Percentiles rank a stretch among this genome's conserved stretches.
Evolutionary conservation across 2,113 vertebrate species (phyloP).

Genomic region (Plotosus lineatus): DNA sequence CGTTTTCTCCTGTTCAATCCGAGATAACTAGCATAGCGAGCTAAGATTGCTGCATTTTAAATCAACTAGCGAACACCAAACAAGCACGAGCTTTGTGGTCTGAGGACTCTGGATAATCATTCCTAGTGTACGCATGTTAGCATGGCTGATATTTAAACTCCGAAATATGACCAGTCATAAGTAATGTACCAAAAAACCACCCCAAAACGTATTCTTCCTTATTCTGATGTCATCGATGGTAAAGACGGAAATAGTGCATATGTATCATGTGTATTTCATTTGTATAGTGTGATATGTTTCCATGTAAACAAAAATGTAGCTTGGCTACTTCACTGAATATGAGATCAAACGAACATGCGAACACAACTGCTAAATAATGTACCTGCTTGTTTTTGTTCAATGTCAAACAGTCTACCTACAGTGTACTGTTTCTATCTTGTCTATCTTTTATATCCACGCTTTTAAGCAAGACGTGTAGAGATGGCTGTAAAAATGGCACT

Average conservation of each 20-base stretch:
- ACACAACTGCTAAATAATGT: background rate
- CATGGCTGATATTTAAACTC: background rate
- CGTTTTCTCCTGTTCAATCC: background rate
- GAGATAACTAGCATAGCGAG: background rate
- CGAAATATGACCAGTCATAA: background rate
- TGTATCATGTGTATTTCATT: background rate
- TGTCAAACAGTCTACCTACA: no score
- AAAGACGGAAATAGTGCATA: background rate
- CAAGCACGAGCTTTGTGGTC: background rate
- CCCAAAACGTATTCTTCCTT: no score
- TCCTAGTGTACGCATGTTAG: background rate
- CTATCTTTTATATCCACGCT: no score
- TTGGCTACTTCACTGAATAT: background rate
- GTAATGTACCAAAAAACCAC: background rate
- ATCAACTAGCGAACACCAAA: background rate
- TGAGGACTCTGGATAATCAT: background rate
- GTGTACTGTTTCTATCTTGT: no score
- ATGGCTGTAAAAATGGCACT: conserved; percentile 9
- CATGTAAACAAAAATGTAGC: background rate
- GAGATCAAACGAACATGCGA: background rate
- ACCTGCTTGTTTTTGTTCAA: background rate
- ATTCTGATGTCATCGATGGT: background rate
- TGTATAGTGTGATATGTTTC: background rate
- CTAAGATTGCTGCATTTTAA: background rate
- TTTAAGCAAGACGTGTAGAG: background rate